phyloP scores from a whole-genome alignment of 2,888 invertebrate genomes.

The Kryphioiulus occultus region DNA sequence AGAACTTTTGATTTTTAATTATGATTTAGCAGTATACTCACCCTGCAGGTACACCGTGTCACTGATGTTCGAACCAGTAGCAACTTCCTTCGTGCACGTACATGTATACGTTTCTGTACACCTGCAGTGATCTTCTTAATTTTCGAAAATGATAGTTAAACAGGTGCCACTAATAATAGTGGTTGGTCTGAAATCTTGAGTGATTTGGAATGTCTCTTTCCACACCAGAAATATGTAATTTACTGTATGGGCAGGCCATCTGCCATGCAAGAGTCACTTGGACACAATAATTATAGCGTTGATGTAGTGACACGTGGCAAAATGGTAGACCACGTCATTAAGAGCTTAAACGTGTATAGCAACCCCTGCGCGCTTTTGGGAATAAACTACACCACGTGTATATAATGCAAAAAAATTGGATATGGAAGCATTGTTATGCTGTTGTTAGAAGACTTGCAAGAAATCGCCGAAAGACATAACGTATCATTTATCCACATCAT shows the following conservation, averaged over 20 bases:
- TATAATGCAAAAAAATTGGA: too few relatives aligned
- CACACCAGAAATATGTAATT: slow-evolving; percentile 37
- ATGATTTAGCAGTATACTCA: not conserved
- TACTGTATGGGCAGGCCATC: not conserved
- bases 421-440: too few relatives aligned
- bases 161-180: slow-evolving; percentile 20
- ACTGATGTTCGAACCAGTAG: not conserved
- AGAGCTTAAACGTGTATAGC: not conserved
- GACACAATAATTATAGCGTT: slow-evolving; percentile 27
- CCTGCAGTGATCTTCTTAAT: not conserved
- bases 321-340: slow-evolving; percentile 12
- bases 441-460: too few relatives aligned
- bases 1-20: not conserved
- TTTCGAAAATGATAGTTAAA: slow-evolving; percentile 4
- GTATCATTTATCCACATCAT: too few relatives aligned
- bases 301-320: not conserved
- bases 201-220: slow-evolving; percentile 32
- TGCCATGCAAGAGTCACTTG: not conserved
- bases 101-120: not conserved
- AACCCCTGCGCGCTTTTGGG: not conserved
- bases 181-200: not conserved
- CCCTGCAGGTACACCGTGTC: not conserved
- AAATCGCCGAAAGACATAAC: too few relatives aligned
- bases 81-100: not conserved
- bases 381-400: not conserved